Evolutionary conservation across 2,113 vertebrate species (phyloP), one percentile per base, ranked within the genome.

Genomic region (Oplegnathus fasciatus): DNA sequence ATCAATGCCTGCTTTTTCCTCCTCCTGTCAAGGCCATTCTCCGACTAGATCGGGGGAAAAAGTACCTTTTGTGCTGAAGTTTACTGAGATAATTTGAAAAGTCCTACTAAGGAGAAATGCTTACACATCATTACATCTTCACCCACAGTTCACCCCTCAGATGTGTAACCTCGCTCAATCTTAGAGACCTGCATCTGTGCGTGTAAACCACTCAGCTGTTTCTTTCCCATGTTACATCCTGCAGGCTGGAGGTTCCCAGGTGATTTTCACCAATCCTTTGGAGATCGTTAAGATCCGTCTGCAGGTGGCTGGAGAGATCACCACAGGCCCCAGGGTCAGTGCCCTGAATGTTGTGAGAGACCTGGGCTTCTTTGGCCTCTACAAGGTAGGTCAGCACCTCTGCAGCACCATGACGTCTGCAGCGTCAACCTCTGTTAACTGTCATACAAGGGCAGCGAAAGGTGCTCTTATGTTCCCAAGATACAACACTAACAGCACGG

Each of bases 241-340:
- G 64, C 91, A 99, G 98, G 98, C 98, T 58, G 98, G 98, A 93
- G 98, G 93, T 55, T 99, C 98, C 89, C 98, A 99, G 93, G 98
- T 99, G 84, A 98, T 99, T 89, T 99, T 99, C 95, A 99, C 98
- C 90, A 99, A 99, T 87, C 98, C 98, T 66, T 93, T 99, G 93
- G 98, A 99, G 96, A 99, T 99, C 20, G 98, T 99, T 68, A 99
- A 99, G 95, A 99, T 99, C 89, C 98, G 98, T 50, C 96, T 99
- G 93, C 98, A 99, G 95, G 98, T 99, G 72, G 98, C 98, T 1
- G 98, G 98, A 89, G 98, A 99, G 93, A 99, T 99, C 92, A 99
- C 98, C 72, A 99, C 97, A 0, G 98, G 98, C 28, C 97, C 98
- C 70, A 94, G 97, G 82, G 98, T 99, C 95, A 98, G 97, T 60